These are phyloP conservation scores for Knipowitschia caucasica DNA, from an alignment of 2,797 vertebrate genomes.

Conservation along the genomic window DNA sequence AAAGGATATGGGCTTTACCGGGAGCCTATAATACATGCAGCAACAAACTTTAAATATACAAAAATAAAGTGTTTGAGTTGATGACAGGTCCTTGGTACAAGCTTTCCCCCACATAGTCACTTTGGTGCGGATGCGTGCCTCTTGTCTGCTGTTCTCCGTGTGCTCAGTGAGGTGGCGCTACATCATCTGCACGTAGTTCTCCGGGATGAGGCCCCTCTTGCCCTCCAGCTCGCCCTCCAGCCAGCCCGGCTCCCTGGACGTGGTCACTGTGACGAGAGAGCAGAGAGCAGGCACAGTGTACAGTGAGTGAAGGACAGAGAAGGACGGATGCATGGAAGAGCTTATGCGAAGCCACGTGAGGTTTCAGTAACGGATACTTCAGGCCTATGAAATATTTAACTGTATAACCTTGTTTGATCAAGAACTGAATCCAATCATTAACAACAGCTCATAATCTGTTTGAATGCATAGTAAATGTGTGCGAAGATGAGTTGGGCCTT, in stretches of 20 bases:
- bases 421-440: no score
- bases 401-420: not conserved
- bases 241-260: conserved; percentile 96
- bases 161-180: conserved; percentile 59
- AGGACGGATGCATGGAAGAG: conserved; percentile 33
- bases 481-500: no score
- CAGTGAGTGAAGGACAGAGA: conserved; percentile 10
- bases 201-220: conserved; percentile 93
- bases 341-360: no score
- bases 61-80: not conserved
- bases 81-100: not conserved
- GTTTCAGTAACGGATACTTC: no score
- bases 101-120: conserved; percentile 9
- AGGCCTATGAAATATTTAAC: no score
- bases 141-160: conserved; percentile 15
- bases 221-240: conserved; percentile 95
- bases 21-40: conserved; percentile 32
- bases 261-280: conserved; percentile 80
- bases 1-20: conserved; percentile 3
- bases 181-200: conserved; percentile 96
- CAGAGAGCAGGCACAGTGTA: conserved; percentile 37
- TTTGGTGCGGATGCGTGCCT: conserved; percentile 29
- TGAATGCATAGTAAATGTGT: no score
- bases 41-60: conserved; percentile 6
- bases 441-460: no score